Base-by-base conservation (phyloP, 2,888 invertebrate species). In the Malthinus flaveolus region DNA sequence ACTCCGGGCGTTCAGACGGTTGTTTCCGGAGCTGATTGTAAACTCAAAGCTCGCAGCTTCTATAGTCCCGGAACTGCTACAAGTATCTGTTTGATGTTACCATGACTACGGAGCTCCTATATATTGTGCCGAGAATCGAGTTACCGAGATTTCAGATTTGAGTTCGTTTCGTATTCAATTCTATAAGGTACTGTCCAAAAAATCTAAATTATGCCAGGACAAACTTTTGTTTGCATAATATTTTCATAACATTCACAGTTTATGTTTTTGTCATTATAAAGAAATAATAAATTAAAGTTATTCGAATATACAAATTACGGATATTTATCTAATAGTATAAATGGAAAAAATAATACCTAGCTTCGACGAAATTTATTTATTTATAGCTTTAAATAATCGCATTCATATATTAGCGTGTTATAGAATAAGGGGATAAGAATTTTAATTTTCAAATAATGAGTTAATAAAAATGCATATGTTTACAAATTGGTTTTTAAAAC, bases 1-100 rank as follows among this genome's bases (percentile, higher is more conserved):
- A 74, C 74, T 73, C 68, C 67, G 67, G 68, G 69, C 68, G 69
- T 68, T 71, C 70, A 71, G 72, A 72, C 71, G 68, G 66, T 71
- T 70, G 72, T 73, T 74, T 74, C 74, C 75, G 72, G 73, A 64
- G 64, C 68, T 73, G 75, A 73, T 75, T 75, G 73, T 73, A 72
- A 72, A 73, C 72, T 72, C 70, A 68, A 68, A 70, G 61, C 58
- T 58, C 58, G 51, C 34, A 58, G 61, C 58, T 61, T 50, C 57
- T 54, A 42, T 49, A 64, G 51, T 65, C 64, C 64, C 66, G 67
- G 66, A 64, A 67, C 65, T 61, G 57, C 65, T 63, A 64, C 66
- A 63, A 68, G 70, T 66, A 64, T 68, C 68, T 70, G 66, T 70
- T 69, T 70, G 70, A 65, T 58, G 70, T 69, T 60, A 59, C 62